These are phyloP conservation scores for Hemitrygon akajei DNA, from an alignment of 2,797 vertebrate genomes.

Conservation along the genomic window DNA sequence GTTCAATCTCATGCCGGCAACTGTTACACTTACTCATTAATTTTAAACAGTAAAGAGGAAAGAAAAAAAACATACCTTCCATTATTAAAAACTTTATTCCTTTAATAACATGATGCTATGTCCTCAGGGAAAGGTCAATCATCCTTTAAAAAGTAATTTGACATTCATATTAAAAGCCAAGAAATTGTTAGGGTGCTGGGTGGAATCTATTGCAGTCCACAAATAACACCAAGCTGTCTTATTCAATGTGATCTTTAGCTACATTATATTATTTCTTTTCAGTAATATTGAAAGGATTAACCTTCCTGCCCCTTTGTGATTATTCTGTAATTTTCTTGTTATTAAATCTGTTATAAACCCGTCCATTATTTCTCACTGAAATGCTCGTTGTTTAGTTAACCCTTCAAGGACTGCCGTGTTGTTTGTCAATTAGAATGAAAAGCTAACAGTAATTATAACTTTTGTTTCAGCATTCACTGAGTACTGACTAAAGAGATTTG, in stretches of 20 bases:
- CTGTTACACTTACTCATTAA: constrained; percentile 86
- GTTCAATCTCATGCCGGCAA: constrained; percentile 87
- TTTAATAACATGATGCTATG: constrained; percentile 82
- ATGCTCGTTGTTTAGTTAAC: constrained; percentile 53
- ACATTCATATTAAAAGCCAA: constrained; percentile 73
- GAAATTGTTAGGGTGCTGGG: constrained; percentile 42
- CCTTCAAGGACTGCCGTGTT: neutral
- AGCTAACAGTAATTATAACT: neutral
- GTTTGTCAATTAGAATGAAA: constrained; percentile 26
- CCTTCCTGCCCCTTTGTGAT: constrained; percentile 83
- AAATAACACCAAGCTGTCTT: constrained; percentile 32
- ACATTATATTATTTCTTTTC: constrained; percentile 68
- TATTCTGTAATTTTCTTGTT: constrained; percentile 99
- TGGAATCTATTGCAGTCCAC: constrained; percentile 45
- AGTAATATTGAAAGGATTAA: constrained; percentile 99
- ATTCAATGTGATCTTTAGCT: constrained; percentile 34
- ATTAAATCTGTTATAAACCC: constrained; percentile 98
- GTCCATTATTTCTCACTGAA: constrained; percentile 80
- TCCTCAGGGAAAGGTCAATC: constrained; percentile 77
- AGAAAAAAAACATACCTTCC: constrained; percentile 76
- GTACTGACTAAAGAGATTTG: neutral
- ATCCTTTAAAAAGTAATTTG: constrained; percentile 58
- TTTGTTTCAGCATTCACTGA: neutral
- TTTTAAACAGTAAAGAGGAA: constrained; percentile 84
- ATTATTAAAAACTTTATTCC: constrained; percentile 91